Evolutionary conservation across 1,140 invertebrate species (phyloP), one percentile per base, ranked within the genome.

Genomic region (Drosophila pandora): DNA sequence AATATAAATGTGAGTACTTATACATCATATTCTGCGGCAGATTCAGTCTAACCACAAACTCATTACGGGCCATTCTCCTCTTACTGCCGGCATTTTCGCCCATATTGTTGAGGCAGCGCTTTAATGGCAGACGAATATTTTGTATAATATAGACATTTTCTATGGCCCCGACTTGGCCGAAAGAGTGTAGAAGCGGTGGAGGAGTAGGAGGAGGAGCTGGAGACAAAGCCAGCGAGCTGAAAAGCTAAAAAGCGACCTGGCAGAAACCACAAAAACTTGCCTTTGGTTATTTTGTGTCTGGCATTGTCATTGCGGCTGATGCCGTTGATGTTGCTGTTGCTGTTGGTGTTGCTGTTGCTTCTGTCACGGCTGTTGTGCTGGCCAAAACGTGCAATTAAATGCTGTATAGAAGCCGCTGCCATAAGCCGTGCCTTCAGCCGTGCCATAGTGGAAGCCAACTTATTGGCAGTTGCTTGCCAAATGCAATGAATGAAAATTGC

Each of bases 301-400:
- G 60, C 78, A 73, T 83, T 84, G 80, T 76, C 82, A 80, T 84
- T 84, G 65, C 59, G 74, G 52, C 45, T 77, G 74, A 61, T 71
- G 56, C 45, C 78, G 69, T 32, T 54, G 78, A 53, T 45, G 55
- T 23, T 69, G 47, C 58, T 59, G 45, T 59, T 45, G 43, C 17
- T 54, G 55, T 58, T 48, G 74, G 47, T 52, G 61, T 48, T 32
- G 61, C 21, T 69, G 60, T 54, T 56, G 64, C 32, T 60, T 47
- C 63, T 70, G 55, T 60, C 64, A 73, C 32, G 60, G 60, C 47
- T 65, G 79, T 70, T 69, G 60, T 65, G 58, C 50, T 79, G 81
- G 58, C 80, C 81, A 73, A 84, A 84, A 80, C 81, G 80, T 84
- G 82, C 80, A 85, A 85, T 85, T 87, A 85, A 85, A 77, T 81